Evolutionary conservation across 2,888 invertebrate species (phyloP).

Genomic region (Vanessa cardui): DNA sequence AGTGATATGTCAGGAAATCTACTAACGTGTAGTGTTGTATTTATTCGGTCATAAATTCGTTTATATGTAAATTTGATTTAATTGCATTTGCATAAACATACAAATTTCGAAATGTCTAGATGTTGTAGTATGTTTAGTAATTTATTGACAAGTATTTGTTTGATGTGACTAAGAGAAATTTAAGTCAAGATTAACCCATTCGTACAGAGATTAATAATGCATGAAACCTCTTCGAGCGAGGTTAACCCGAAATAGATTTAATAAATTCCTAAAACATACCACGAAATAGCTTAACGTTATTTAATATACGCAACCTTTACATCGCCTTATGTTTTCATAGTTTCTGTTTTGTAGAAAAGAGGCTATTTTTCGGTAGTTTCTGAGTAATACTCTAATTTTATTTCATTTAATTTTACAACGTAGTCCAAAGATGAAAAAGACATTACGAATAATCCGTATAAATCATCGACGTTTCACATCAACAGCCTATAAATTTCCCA

Average conservation of each 20-base stretch:
- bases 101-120: not conserved
- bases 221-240: conserved; percentile 12
- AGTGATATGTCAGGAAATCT: no score
- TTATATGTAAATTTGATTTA: not conserved
- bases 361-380: not conserved
- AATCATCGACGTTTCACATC: no score
- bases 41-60: no score
- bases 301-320: not conserved
- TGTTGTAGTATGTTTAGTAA: not conserved
- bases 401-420: not conserved
- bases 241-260: conserved; percentile 11
- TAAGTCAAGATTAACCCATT: not conserved
- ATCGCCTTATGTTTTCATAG: not conserved
- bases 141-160: not conserved
- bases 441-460: no score
- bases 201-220: conserved; percentile 8
- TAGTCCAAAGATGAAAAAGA: no score
- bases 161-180: not conserved
- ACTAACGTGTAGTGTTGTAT: no score
- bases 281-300: conserved; percentile 1
- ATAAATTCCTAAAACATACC: conserved; percentile 10
- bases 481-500: no score
- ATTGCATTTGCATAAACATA: not conserved
- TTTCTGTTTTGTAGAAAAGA: not conserved
- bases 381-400: not conserved